Evolutionary conservation across 2,797 vertebrate species (phyloP).

Genomic region (Australoheros facetus): DNA sequence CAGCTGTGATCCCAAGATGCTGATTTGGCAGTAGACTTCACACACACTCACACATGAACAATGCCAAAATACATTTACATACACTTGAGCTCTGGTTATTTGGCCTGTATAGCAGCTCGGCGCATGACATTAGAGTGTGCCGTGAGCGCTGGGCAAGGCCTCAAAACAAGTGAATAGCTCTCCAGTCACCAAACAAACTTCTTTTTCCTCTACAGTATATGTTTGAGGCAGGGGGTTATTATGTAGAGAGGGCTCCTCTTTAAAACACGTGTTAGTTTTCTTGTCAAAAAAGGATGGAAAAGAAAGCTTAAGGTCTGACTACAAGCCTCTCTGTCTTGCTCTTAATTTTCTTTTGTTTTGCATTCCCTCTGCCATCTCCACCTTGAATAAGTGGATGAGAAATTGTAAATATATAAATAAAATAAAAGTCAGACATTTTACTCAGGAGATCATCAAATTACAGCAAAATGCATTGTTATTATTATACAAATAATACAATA

Average conservation of each 20-base stretch:
- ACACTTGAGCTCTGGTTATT: conserved; percentile 46
- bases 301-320: conserved; percentile 20
- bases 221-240: conserved; percentile 19
- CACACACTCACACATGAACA: conserved; percentile 2
- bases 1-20: conserved; percentile 60
- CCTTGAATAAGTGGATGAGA: background rate
- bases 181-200: conserved; percentile 59
- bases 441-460: conserved; percentile 18
- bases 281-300: background rate
- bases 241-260: conserved; percentile 22
- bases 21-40: conserved; percentile 44
- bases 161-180: conserved; percentile 60
- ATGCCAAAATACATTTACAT: conserved; percentile 37
- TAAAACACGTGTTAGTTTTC: conserved; percentile 33
- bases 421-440: background rate
- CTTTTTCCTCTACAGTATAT: conserved; percentile 37
- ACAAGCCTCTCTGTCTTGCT: background rate
- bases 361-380: background rate
- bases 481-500: conserved; percentile 23
- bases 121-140: conserved; percentile 40
- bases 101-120: conserved; percentile 53
- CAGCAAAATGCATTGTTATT: conserved; percentile 16
- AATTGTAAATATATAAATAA: background rate
- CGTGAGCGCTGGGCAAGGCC: conserved; percentile 54
- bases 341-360: background rate